Conservation (phyloP, 2,888 invertebrate genomes). For the Melanotus villosus region DNA sequence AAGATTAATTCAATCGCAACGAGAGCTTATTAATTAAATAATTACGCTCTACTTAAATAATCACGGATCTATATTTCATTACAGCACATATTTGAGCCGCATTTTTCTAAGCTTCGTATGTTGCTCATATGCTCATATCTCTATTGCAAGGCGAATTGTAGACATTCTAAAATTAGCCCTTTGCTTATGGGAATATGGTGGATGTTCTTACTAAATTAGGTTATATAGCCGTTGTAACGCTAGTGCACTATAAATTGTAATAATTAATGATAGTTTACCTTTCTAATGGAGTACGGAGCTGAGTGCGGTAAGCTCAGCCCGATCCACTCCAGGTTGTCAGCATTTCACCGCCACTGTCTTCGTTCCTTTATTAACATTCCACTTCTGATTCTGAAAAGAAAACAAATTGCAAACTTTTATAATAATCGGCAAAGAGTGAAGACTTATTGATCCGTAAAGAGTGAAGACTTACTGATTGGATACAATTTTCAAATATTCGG, state of each 20-base stretch:
- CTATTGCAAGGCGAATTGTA: neutral
- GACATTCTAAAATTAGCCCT: neutral
- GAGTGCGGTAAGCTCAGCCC: conserved; percentile 64
- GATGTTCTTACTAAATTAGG: neutral
- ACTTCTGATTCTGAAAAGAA: conserved; percentile 28
- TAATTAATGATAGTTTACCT: conserved; percentile 29
- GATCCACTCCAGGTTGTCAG: conserved; percentile 60
- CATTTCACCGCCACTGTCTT: conserved; percentile 53
- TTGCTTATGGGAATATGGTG: neutral
- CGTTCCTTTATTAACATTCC: conserved; percentile 29
- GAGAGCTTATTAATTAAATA: conserved; percentile 10
- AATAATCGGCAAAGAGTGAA: neutral
- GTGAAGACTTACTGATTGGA: no score
- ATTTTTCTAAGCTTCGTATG: neutral
- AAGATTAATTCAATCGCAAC: neutral
- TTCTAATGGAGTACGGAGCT: conserved; percentile 53
- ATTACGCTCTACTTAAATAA: neutral
- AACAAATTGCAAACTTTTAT: neutral
- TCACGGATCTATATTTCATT: conserved; percentile 10
- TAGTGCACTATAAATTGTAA: neutral
- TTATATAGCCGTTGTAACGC: neutral
- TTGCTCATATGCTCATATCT: neutral
- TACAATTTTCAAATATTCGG: no score
- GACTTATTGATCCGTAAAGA: no score
- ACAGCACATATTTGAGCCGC: neutral